A percentile compares a stretch with the other conserved stretches of the same genome.
Evolutionary conservation across 2,888 invertebrate species (phyloP).

Genomic region (Mythimna lalbum): DNA sequence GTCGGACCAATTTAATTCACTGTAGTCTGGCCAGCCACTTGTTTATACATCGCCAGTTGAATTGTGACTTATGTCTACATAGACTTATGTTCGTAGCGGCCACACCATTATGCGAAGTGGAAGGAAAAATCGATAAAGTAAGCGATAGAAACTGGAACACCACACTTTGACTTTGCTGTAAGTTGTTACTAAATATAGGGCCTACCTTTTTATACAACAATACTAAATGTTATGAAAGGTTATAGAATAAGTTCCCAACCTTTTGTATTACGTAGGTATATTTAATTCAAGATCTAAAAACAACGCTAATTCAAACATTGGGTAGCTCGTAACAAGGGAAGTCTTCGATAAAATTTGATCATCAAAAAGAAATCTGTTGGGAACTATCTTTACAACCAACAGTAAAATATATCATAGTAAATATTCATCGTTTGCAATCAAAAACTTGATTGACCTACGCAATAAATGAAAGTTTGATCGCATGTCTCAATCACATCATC

Average conservation of each 20-base stretch:
- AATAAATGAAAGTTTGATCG: conserved; percentile 22
- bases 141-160: conserved; percentile 61
- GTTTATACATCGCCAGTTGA: conserved; percentile 45
- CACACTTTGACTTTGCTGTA: conserved; percentile 39
- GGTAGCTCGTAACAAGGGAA: no score
- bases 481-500: conserved; percentile 30
- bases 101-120: conserved; percentile 50
- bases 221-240: background rate
- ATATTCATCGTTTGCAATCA: background rate
- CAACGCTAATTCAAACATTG: background rate
- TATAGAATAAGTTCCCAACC: background rate
- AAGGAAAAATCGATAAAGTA: conserved; percentile 63
- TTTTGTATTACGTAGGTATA: background rate
- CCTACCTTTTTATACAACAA: background rate
- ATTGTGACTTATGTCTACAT: conserved; percentile 32
- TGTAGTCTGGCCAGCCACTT: conserved; percentile 45
- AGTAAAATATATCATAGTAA: background rate
- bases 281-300: background rate
- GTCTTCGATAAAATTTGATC: background rate
- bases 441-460: conserved; percentile 18
- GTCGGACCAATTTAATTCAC: conserved; percentile 59
- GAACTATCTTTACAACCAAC: background rate
- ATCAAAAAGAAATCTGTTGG: background rate
- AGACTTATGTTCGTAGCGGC: conserved; percentile 18
- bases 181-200: conserved; percentile 14